phyloP scores from a whole-genome alignment of 1,140 invertebrate genomes.

The Bombus turneri region DNA sequence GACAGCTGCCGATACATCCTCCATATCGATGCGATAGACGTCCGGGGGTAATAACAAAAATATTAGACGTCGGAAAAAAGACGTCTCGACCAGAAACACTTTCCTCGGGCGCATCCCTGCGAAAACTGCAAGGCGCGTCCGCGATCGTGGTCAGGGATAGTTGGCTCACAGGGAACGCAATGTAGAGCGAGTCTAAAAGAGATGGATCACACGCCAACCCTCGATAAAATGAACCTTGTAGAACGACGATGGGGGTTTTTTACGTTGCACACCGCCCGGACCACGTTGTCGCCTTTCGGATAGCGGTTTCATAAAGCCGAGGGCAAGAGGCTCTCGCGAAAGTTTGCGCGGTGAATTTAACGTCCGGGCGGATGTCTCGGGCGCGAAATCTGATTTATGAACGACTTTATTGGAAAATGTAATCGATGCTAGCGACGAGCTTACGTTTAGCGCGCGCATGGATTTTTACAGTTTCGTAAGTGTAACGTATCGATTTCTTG shows the following conservation, averaged over 20 bases:
- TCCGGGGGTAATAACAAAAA: constrained; percentile 58
- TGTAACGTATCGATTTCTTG: neutral
- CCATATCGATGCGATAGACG: constrained; percentile 55
- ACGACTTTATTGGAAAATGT: constrained; percentile 33
- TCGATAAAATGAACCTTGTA: constrained; percentile 47
- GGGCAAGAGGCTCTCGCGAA: neutral
- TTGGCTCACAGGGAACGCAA: neutral
- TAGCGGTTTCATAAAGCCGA: constrained; percentile 32
- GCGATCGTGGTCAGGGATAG: neutral
- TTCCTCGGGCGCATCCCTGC: constrained; percentile 10
- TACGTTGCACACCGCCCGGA: neutral
- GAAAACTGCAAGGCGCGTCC: constrained; percentile 12
- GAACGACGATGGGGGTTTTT: neutral
- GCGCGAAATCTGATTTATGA: constrained; percentile 37
- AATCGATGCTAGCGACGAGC: constrained; percentile 8
- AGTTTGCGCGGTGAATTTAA: constrained; percentile 31
- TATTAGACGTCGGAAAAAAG: constrained; percentile 27
- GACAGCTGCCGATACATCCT: constrained; percentile 63
- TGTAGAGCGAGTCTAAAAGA: constrained; percentile 45
- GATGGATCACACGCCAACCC: constrained; percentile 54
- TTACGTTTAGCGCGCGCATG: neutral
- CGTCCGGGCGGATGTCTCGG: neutral
- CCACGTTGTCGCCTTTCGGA: neutral
- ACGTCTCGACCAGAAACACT: neutral
- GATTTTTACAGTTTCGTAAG: neutral